Conservation (phyloP, 2,888 invertebrate genomes). For the Lasioglossum malachurum region DNA sequence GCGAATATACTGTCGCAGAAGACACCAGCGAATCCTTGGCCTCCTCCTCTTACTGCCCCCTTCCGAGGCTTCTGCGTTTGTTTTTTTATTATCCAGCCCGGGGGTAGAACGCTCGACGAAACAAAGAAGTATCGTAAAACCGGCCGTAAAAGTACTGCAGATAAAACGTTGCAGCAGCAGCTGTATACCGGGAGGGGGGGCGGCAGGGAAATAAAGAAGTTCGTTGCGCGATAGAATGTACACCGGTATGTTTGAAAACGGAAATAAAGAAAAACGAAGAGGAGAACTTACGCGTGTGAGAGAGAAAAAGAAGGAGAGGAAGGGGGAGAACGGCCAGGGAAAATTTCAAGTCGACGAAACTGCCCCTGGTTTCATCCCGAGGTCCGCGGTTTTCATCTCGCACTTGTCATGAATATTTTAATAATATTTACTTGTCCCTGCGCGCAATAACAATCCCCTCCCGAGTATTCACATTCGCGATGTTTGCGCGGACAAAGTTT, state of each 20-base stretch:
- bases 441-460: constrained; percentile 27
- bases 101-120: constrained; percentile 51
- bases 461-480: constrained; percentile 16
- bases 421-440: constrained; percentile 44
- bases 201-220: constrained; percentile 58
- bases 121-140: constrained; percentile 70
- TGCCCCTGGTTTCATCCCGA: background rate
- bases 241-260: constrained; percentile 27
- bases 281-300: background rate
- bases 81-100: constrained; percentile 41
- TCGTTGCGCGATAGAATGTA: constrained; percentile 32
- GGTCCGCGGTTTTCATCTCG: constrained; percentile 23
- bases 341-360: constrained; percentile 27
- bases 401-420: constrained; percentile 51
- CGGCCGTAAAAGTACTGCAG: constrained; percentile 63
- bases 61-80: background rate
- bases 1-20: background rate
- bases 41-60: constrained; percentile 45
- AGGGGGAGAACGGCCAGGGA: background rate
- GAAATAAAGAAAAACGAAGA: constrained; percentile 17
- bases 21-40: constrained; percentile 22
- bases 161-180: constrained; percentile 63
- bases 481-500: background rate
- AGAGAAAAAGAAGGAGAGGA: background rate
- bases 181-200: constrained; percentile 28